Percentiles rank a stretch among this genome's conserved stretches.
Evolutionary conservation across 2,888 invertebrate species (phyloP).

Genomic region (Branchellion lobata): DNA sequence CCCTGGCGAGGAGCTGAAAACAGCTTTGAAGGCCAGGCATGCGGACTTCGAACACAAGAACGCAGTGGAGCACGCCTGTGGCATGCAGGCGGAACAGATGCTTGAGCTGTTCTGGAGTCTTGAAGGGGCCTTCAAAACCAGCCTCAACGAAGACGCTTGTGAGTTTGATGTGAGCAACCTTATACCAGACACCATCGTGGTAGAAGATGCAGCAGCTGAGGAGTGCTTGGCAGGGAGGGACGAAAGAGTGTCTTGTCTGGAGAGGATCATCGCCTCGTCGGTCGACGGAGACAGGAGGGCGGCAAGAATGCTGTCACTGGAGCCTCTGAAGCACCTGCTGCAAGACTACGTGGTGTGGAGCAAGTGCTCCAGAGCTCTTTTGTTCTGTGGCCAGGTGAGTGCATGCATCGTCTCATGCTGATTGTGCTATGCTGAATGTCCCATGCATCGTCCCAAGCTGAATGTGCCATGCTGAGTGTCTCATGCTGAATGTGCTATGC

Average conservation of each 20-base stretch:
- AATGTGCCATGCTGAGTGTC: too few relatives aligned
- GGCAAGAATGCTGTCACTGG: conserved; percentile 12
- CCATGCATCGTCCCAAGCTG: too few relatives aligned
- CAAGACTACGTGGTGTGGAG: conserved; percentile 23
- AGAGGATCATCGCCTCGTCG: conserved; percentile 37
- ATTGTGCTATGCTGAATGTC: too few relatives aligned
- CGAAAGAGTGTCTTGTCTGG: conserved; percentile 17
- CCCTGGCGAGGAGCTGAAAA: background rate
- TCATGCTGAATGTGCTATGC: too few relatives aligned
- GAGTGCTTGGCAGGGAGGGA: too few relatives aligned
- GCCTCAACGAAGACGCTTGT: background rate
- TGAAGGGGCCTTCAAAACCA: conserved; percentile 17
- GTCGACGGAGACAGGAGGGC: conserved; percentile 4
- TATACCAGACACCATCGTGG: conserved; percentile 30
- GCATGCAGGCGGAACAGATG: conserved; percentile 30
- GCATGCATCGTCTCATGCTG: too few relatives aligned
- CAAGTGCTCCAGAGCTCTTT: conserved; percentile 16
- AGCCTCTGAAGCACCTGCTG: conserved; percentile 14
- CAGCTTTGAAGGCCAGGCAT: background rate
- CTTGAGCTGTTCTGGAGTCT: conserved; percentile 28
- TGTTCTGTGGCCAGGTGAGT: conserved; percentile 22
- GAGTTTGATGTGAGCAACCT: conserved; percentile 31
- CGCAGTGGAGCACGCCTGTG: conserved; percentile 29
- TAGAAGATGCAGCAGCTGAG: background rate
- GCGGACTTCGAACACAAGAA: conserved; percentile 2